Base-by-base conservation (phyloP, 2,113 vertebrate species). In the Brachyistius frenatus region DNA sequence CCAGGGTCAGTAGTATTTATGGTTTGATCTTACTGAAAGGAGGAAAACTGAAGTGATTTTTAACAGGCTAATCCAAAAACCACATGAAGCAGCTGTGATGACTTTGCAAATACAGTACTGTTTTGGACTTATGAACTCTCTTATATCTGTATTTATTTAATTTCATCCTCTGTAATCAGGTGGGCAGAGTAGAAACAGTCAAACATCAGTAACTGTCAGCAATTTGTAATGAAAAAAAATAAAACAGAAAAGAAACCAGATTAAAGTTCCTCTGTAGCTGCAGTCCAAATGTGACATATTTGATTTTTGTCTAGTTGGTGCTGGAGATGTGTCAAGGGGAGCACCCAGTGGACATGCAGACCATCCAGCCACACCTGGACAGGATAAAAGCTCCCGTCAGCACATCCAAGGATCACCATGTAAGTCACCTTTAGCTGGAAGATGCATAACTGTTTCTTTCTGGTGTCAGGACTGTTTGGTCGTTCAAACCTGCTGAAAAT, bases 291-390 rank as follows among this genome's bases (percentile, higher is more conserved):
- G 49, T 52, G n/a, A 58, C 41, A 5, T 0, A 1, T 70, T 55
- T 55, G 32, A 11, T 47, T 62, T 56, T 9, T 84, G 37, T 65
- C 6, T 69, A 94, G 93, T 79, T 94, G 68, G 91, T 93, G 63
- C 78, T 94, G 82, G 93, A 94, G 86, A 83, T 93, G 88, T 94
- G 93, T 83, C 90, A 87, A 8, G 89, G 90, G 0, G 90, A 93
- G 41, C 65, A 87, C 36, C 89, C 90, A 3, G 86, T 67, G 56
- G 93, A 94, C 70, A 78, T 88, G 60, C 86, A 90, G 81, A 83
- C 83, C 57, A 93, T 94, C 73, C 92, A 93, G 82, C 87, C 90
- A 33, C 93, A 94, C 68, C 88, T 94, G 87, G 92, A 93, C 75
- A 84, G 91, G 23, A 92, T 94, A 33, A 94, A 92, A 88, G 92